Percentiles rank a stretch among this genome's conserved stretches.
These are phyloP conservation scores for Pseudomyrmex cubaensis DNA, from an alignment of 1,140 invertebrate species.

Conservation along the genomic window DNA sequence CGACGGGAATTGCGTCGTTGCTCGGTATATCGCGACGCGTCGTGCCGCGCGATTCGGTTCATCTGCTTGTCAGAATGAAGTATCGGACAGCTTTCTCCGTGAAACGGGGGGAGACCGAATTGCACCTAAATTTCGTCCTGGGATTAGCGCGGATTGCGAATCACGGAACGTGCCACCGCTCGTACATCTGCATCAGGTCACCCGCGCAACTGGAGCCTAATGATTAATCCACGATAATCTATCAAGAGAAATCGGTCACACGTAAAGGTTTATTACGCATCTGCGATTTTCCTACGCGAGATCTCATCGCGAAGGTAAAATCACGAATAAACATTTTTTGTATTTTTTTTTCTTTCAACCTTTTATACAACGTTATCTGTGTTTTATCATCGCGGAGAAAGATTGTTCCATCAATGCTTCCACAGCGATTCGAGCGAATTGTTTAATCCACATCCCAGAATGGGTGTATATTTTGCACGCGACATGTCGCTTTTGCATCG, in stretches of 20 bases:
- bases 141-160: constrained; percentile 50
- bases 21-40: constrained; percentile 35
- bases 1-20: constrained; percentile 39
- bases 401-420: neutral
- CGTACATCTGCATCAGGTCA: constrained; percentile 49
- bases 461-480: constrained; percentile 36
- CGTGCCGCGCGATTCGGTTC: constrained; percentile 45
- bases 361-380: neutral
- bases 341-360: neutral
- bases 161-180: neutral
- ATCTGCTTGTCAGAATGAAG: constrained; percentile 65
- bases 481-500: constrained; percentile 46
- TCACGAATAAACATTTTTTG: neutral
- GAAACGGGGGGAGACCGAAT: neutral
- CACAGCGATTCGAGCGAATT: constrained; percentile 22
- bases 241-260: constrained; percentile 19
- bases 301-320: no score
- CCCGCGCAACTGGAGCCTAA: constrained; percentile 2
- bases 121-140: constrained; percentile 48
- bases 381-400: neutral
- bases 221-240: constrained; percentile 27
- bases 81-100: constrained; percentile 61
- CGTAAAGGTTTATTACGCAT: constrained; percentile 2
- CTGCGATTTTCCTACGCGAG: neutral
- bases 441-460: constrained; percentile 14